Percentiles rank a stretch among this genome's conserved stretches.
phyloP scores from a whole-genome alignment of 2,113 vertebrate genomes.

The Choloepus hoffmanni region DNA sequence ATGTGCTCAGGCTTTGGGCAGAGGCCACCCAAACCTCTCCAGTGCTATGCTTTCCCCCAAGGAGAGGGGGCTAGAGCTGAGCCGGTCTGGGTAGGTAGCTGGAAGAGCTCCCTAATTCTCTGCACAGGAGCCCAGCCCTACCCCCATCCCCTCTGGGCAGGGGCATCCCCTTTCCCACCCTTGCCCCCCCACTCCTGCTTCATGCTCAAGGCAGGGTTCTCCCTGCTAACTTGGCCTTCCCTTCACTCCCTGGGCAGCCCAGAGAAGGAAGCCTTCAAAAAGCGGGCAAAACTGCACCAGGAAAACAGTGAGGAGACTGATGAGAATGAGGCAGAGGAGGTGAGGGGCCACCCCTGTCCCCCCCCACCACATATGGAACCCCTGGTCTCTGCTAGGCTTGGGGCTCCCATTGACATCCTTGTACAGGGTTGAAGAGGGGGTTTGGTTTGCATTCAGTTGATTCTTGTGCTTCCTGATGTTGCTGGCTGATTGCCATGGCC shows the following conservation, averaged over 20 bases:
- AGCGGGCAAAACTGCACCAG: slow-evolving; percentile 91
- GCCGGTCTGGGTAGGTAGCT: fast-evolving
- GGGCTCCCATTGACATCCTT: fast-evolving
- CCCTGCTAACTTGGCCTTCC: background rate
- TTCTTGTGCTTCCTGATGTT: background rate
- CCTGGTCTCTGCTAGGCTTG: background rate
- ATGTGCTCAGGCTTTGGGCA: background rate
- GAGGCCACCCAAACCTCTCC: background rate
- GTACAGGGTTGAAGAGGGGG: fast-evolving
- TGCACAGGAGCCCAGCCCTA: background rate
- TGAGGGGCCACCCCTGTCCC: slow-evolving; percentile 42
- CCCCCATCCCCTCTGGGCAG: background rate
- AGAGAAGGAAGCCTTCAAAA: slow-evolving; percentile 94
- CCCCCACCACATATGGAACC: fast-evolving
- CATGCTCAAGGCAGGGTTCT: background rate
- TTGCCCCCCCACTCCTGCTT: fast-evolving
- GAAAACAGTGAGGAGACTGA: slow-evolving; percentile 92
- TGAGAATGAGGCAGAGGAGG: slow-evolving; percentile 92
- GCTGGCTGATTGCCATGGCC: background rate
- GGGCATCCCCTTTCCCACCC: background rate
- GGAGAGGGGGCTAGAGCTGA: background rate
- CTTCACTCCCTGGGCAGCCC: slow-evolving; percentile 86
- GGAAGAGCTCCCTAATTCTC: background rate
- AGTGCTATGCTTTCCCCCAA: fast-evolving
- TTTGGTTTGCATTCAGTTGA: background rate